Evolutionary conservation across 30 jellyfish, hydroid and myxozoan species (phyloP), one percentile per base, ranked within the genome.

Genomic region (Aurelia aurita complex sp. Pacific): DNA sequence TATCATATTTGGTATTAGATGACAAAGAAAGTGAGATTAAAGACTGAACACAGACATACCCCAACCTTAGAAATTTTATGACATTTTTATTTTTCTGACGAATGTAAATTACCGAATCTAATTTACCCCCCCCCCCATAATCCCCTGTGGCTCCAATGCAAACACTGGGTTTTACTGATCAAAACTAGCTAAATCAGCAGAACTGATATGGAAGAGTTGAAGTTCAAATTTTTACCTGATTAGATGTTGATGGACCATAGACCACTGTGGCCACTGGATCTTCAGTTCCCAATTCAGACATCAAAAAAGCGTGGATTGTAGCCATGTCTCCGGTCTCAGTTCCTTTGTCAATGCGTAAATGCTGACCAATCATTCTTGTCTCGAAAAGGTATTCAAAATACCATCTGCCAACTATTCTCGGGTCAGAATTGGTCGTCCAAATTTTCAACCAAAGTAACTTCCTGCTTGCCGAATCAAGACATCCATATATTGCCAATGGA

Each of bases 381-480:
- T 73, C 83, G 51, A 15, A 60, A 69, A 82, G 75, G 77, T 74
- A 65, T 51, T 85, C 89, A 19, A 65, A 51, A 65, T 85, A 74
- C 83, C 94, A 85, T 61, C 89, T 67, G 83, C 94, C 89, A 36
- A 82, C 77, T 19, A 68, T n/a, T 52, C 53, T 69, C 60, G 91
- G 91, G 33, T 82, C 77, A 15, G 91, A 85, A 43, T 85, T 85
- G 77, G 62, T 75, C 15, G 53, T 38, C 94, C 94, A 85, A 43
- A 85, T 64, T 64, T 85, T 85, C n/a, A 85, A 65, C 75, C 88
- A 85, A 2, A 85, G 76, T 64, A 85, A n/a, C 79, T 73, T 74
- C 77, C 94, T 62, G 68, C 94, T 85, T 46, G 94, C 94, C 74
- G 94, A 43, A 66, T 73, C 89, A 14, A 85, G 68, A 62, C 94